Conservation (phyloP, 92 coral and sea anemone species). For the Porites cylindrica region DNA sequence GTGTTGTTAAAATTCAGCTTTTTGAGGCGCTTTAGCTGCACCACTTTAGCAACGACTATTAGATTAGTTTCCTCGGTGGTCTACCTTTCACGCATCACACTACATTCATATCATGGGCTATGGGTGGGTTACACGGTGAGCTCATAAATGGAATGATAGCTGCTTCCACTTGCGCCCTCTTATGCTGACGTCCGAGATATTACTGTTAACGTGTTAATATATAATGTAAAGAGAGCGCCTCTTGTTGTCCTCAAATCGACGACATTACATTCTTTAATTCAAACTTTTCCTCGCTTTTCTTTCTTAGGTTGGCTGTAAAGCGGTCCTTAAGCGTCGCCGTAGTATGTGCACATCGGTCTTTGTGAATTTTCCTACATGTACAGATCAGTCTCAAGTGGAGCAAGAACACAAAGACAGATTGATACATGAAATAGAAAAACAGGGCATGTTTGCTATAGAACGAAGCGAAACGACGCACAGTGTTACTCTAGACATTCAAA, state of each 20-base stretch:
- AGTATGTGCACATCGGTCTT: background rate
- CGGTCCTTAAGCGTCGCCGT: background rate
- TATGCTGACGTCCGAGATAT: no score
- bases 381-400: background rate
- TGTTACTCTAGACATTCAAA: background rate
- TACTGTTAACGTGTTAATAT: background rate
- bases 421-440: background rate
- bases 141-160: no score
- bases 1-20: no score
- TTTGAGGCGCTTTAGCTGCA: no score
- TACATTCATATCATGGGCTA: no score
- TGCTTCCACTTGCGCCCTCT: no score
- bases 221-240: background rate
- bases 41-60: no score
- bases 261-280: background rate
- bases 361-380: background rate
- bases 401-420: background rate
- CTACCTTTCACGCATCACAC: no score
- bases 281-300: background rate
- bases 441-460: conserved; percentile 1
- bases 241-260: background rate
- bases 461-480: background rate
- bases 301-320: background rate
- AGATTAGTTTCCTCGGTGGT: no score
- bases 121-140: no score